These are phyloP conservation scores for Phytoseiulus persimilis DNA, from an alignment of 2,888 invertebrate species.

Conservation along the genomic window DNA sequence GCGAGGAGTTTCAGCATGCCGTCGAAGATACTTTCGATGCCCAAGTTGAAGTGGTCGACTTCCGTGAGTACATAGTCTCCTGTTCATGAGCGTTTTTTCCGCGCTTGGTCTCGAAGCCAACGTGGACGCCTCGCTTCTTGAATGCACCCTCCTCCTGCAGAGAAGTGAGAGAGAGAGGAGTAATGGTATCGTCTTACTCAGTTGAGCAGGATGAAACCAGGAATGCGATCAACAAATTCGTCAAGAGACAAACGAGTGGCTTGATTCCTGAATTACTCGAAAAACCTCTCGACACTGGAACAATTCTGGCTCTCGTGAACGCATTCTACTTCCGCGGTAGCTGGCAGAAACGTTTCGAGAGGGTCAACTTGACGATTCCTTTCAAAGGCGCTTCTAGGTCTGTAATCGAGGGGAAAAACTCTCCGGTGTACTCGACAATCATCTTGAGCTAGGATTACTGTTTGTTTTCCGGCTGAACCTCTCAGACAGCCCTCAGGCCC, in stretches of 20 bases:
- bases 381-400: not conserved
- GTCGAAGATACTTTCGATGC: not conserved
- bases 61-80: too few species aligned
- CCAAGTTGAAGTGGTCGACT: not conserved
- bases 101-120: too few species aligned
- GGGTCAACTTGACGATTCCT: not conserved
- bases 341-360: not conserved
- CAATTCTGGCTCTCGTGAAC: conserved; percentile 6
- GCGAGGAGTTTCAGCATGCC: not conserved
- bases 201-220: not conserved
- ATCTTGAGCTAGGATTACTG: too few species aligned
- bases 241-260: not conserved
- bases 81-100: too few species aligned
- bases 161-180: too few species aligned
- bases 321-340: not conserved
- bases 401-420: not conserved
- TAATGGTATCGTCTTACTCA: too few species aligned
- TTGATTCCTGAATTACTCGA: not conserved
- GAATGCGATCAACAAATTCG: not conserved
- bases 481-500: too few species aligned
- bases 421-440: too few species aligned
- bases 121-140: too few species aligned
- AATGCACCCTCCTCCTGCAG: too few species aligned
- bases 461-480: too few species aligned
- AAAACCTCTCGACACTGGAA: not conserved